Percentiles rank a stretch among this genome's conserved stretches.
Evolutionary conservation across 2,113 vertebrate species (phyloP).

Genomic region (Erythrocercus mccallii): DNA sequence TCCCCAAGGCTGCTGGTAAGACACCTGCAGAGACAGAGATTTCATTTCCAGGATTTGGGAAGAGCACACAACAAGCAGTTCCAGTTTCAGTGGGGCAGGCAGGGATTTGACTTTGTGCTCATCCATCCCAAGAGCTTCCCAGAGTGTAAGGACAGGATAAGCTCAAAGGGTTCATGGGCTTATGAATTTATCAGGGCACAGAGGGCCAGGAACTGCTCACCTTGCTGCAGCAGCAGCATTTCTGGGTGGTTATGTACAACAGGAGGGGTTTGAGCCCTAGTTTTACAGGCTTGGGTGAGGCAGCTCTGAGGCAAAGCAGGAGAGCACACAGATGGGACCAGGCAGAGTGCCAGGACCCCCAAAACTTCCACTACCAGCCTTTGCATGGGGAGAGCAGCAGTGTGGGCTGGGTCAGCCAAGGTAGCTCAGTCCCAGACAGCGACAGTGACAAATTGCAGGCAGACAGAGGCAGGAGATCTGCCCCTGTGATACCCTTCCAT

Average conservation of each 20-base stretch:
- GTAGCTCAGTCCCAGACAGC: not conserved
- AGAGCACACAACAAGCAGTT: not conserved
- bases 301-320: not conserved
- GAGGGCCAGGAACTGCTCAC: not conserved
- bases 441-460: not conserved
- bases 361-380: not conserved
- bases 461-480: not conserved
- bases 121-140: not conserved
- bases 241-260: not conserved
- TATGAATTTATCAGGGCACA: fast-evolving
- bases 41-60: not conserved
- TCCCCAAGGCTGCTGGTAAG: not conserved
- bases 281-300: not conserved
- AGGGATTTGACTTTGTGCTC: not conserved
- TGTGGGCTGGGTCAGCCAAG: not conserved
- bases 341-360: not conserved
- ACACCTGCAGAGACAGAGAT: fast-evolving
- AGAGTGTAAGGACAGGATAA: not conserved
- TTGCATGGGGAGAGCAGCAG: not conserved
- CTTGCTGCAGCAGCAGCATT: not conserved
- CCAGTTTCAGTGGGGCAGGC: not conserved
- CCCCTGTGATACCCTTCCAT: not conserved
- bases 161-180: not conserved
- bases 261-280: not conserved
- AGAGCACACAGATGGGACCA: fast-evolving